Evolutionary conservation across 1,140 invertebrate species (phyloP), one percentile per base, ranked within the genome.

Genomic region (Pygmarrhopalites habei): DNA sequence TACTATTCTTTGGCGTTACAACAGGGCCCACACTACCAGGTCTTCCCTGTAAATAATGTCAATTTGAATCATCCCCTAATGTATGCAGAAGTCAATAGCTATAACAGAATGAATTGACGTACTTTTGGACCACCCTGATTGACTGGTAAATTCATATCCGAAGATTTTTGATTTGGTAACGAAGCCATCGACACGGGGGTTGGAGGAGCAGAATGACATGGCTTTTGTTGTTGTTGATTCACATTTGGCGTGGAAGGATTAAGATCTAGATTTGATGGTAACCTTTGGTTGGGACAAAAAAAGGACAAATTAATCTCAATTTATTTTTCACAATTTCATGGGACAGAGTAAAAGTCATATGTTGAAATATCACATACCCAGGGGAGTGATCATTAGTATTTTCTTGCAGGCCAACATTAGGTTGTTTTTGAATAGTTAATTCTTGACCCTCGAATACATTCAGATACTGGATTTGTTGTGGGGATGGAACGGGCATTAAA

Each of bases 371-470:
- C n/a, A 65, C 65, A 49, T 72, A 73, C 71, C 65, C 68, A 52
- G 77, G 77, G 32, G 77, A 78, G 59, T 72, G 35, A 66, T 71
- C 69, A 26, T 39, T 66, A 29, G 61, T 65, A 44, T 67, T 65
- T 71, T 89, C 87, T 74, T 88, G 88, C n/a, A 92, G 77, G 74
- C 87, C 89, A 28, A 89, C 91, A 76, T 96, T 96, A 19, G 92
- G 89, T 78, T 95, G 92, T 77, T 95, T 95, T 75, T 95, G 92
- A 77, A 95, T 96, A 58, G 92, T 95, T 66, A 95, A 78, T 80
- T 96, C 93, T 81, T 96, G 92, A 49, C 92, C 92, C 81, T 95
- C 92, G 78, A 95, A 95, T 62, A 90, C 86, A 81, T 92, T 94
- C 64, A 95, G 82, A 81, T 95, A 95, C 71, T 92, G 90, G 74